Percentiles rank a stretch among this genome's conserved stretches.
Conservation (phyloP, 1,140 invertebrate species). For the Adelges cooleyi region DNA sequence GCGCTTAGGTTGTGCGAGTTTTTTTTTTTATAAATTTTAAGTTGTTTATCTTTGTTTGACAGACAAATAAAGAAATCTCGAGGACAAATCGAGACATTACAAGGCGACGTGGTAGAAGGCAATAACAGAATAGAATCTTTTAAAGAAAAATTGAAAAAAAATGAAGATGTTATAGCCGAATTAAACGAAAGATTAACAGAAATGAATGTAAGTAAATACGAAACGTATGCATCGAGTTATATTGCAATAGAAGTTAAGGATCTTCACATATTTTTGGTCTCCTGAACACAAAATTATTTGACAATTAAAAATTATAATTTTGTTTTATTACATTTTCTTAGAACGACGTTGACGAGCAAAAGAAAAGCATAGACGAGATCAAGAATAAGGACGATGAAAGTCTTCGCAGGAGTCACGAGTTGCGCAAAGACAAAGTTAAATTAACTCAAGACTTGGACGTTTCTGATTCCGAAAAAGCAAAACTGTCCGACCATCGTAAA, state of each 20-base stretch:
- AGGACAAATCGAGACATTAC: background rate
- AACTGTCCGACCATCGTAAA: background rate
- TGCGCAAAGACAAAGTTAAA: background rate
- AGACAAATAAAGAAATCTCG: conserved; percentile 12
- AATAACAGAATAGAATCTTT: background rate
- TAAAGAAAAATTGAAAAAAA: background rate
- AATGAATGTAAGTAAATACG: background rate
- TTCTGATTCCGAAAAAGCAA: background rate
- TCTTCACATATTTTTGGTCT: background rate
- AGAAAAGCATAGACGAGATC: background rate
- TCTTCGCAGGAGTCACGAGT: background rate
- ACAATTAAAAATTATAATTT: background rate
- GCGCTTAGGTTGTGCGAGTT: background rate
- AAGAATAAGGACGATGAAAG: background rate
- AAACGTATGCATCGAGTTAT: background rate
- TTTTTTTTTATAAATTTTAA: background rate
- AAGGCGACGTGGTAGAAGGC: background rate
- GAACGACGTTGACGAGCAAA: background rate
- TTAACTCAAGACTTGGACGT: background rate
- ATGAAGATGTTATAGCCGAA: background rate
- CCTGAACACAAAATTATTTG: too few species aligned
- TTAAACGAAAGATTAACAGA: background rate
- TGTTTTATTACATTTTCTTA: background rate
- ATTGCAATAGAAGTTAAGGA: background rate
- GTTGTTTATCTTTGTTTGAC: background rate